phyloP scores from a whole-genome alignment of 2,888 invertebrate species.

The Athripsodes cinereus region DNA sequence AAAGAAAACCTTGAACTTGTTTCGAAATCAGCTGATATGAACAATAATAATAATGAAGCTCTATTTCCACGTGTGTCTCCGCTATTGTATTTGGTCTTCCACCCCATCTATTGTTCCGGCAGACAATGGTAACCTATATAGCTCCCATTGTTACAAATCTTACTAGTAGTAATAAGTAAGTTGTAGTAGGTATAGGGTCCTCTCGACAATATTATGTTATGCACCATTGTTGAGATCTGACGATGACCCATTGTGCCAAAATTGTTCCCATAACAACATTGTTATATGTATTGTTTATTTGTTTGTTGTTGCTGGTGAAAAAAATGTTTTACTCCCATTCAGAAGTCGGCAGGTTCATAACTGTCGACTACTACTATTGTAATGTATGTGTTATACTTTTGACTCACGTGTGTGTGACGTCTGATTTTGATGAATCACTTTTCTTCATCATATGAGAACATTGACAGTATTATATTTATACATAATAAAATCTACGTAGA shows the following conservation, averaged over 20 bases:
- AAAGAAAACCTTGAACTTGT: not conserved
- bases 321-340: not conserved
- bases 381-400: not conserved
- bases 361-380: not conserved
- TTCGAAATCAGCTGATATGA: not conserved
- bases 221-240: not conserved
- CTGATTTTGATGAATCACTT: no score
- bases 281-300: not conserved
- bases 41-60: not conserved
- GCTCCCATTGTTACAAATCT: not conserved
- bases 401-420: no score
- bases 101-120: not conserved
- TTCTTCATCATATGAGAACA: no score
- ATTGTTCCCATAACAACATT: slow-evolving; percentile 5
- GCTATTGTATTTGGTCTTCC: slow-evolving; percentile 2
- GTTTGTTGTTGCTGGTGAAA: not conserved
- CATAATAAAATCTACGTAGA: no score
- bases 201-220: not conserved
- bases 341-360: not conserved
- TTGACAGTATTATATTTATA: no score
- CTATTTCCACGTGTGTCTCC: slow-evolving; percentile 2
- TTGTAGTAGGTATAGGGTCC: no score
- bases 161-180: no score
- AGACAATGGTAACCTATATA: not conserved
- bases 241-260: slow-evolving; percentile 5